Percentiles rank a stretch among this genome's conserved stretches.
phyloP scores from a whole-genome alignment of 2,113 vertebrate species.

The Brachyhypopomus occidentalis region DNA sequence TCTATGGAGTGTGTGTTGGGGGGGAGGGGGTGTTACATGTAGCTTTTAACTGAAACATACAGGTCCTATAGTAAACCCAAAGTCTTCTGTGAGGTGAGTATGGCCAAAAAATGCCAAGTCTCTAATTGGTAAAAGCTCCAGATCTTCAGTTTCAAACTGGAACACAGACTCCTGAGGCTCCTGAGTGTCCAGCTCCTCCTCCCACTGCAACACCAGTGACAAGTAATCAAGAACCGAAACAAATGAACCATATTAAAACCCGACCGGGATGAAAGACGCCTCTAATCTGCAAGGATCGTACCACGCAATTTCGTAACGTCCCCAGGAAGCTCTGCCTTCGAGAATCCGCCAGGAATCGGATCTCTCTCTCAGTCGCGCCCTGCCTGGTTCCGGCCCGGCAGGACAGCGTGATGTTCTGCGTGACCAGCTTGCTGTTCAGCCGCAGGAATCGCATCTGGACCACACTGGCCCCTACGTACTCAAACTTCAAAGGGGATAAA shows the following conservation, averaged over 20 bases:
- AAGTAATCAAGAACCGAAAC: background rate
- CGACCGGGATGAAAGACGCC: background rate
- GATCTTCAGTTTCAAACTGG: conserved; percentile 78
- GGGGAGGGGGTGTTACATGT: background rate
- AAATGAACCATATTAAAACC: background rate
- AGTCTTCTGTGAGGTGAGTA: conserved; percentile 69
- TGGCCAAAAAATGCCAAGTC: conserved; percentile 79
- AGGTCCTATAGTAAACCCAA: conserved; percentile 81
- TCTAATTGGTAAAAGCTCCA: conserved; percentile 78
- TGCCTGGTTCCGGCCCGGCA: conserved; percentile 61
- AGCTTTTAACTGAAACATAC: conserved; percentile 79
- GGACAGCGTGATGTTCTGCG: conserved; percentile 76
- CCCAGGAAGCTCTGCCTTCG: conserved; percentile 73
- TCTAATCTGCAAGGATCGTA: conserved; percentile 50
- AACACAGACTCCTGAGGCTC: conserved; percentile 71
- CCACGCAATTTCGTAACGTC: conserved; percentile 74
- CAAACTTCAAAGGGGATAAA: conserved; percentile 66
- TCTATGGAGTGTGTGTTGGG: conserved; percentile 8
- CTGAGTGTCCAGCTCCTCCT: conserved; percentile 63
- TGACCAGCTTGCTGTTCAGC: conserved; percentile 73
- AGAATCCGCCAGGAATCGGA: conserved; percentile 78
- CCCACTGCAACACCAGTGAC: conserved; percentile 44
- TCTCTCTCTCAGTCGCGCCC: conserved; percentile 60
- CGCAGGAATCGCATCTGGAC: conserved; percentile 84
- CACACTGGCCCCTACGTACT: conserved; percentile 70